phyloP scores from a whole-genome alignment of 2,888 invertebrate species.

The Ennomos fuscantarius region DNA sequence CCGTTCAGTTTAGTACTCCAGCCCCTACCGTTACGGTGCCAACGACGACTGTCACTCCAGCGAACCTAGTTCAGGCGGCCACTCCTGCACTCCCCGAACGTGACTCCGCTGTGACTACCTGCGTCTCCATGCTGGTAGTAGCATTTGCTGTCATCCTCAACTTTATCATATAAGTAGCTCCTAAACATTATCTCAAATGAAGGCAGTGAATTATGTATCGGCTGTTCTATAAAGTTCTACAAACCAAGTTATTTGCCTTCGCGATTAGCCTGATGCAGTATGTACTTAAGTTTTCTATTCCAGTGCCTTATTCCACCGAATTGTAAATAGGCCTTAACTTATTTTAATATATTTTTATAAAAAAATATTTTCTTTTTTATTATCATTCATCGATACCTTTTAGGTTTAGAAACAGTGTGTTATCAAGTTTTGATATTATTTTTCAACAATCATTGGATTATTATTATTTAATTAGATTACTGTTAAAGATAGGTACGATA shows the following conservation, averaged over 20 bases:
- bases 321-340: slow-evolving; percentile 52
- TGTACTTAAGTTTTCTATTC: slow-evolving; percentile 32
- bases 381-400: background rate
- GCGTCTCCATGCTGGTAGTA: slow-evolving; percentile 54
- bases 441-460: background rate
- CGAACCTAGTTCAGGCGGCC: slow-evolving; percentile 47
- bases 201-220: slow-evolving; percentile 12
- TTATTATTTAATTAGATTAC: background rate
- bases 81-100: slow-evolving; percentile 56
- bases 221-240: background rate
- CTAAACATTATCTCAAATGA: slow-evolving; percentile 23
- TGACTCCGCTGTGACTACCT: slow-evolving; percentile 57
- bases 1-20: slow-evolving; percentile 30
- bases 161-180: slow-evolving; percentile 49
- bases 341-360: slow-evolving; percentile 38
- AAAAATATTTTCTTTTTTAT: slow-evolving; percentile 9
- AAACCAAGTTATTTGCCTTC: slow-evolving; percentile 7
- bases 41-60: slow-evolving; percentile 37
- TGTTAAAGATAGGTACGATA: no score
- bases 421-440: background rate
- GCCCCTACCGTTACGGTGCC: slow-evolving; percentile 13
- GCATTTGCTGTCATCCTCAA: slow-evolving; percentile 51
- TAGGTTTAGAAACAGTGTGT: background rate
- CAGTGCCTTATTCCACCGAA: slow-evolving; percentile 43
- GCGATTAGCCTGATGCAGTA: slow-evolving; percentile 10